phyloP scores from a whole-genome alignment of 1,140 invertebrate genomes.

The Aethina tumida region DNA sequence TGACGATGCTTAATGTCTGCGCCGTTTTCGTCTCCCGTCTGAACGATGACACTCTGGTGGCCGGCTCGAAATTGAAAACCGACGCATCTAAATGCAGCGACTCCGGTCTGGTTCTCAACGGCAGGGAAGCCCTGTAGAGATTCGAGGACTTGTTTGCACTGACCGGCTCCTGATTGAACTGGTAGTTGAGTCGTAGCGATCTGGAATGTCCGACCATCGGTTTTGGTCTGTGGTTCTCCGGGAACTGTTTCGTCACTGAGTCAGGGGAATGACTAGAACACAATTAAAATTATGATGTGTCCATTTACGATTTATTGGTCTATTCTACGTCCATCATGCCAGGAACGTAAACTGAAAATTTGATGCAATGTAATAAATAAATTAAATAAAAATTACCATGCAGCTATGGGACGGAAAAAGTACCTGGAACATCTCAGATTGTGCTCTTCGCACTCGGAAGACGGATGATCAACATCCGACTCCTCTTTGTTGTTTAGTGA shows the following conservation, averaged over 20 bases:
- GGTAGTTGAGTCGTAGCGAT: constrained; percentile 25
- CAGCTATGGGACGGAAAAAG: constrained; percentile 17
- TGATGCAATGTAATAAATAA: not conserved
- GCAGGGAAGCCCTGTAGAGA: constrained; percentile 24
- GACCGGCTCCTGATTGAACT: constrained; percentile 21
- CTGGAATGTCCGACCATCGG: constrained; percentile 4
- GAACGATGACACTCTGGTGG: constrained; percentile 50
- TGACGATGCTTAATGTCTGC: constrained; percentile 82
- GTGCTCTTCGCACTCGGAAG: constrained; percentile 35
- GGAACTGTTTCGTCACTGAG: too few species aligned
- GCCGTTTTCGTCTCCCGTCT: constrained; percentile 76
- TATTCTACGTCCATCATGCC: too few species aligned
- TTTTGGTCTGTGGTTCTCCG: too few species aligned
- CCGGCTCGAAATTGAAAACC: constrained; percentile 31
- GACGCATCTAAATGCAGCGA: constrained; percentile 28
- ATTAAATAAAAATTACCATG: constrained; percentile 20
- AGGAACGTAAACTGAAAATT: constrained; percentile 16
- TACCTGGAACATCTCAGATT: constrained; percentile 27
- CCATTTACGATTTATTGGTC: too few species aligned
- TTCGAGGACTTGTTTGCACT: constrained; percentile 20
- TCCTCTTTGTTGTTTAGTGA: constrained; percentile 30
- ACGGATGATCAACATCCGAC: constrained; percentile 32
- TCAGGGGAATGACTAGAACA: too few species aligned
- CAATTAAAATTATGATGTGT: too few species aligned
- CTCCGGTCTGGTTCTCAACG: constrained; percentile 25